Conservation (phyloP, 2,888 invertebrate species). For the Pristionchus japonicus region DNA sequence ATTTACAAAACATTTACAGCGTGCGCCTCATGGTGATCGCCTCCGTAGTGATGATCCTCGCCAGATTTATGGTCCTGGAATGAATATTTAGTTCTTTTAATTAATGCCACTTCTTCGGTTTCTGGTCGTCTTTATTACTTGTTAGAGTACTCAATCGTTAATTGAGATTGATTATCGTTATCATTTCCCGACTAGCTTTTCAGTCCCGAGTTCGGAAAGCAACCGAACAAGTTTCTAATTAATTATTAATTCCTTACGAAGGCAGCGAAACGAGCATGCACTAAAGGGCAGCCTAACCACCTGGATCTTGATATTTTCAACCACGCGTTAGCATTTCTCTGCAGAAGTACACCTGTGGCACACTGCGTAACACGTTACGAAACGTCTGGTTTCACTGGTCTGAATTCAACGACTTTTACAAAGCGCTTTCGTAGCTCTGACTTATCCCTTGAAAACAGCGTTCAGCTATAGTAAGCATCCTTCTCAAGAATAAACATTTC, state of each 20-base stretch:
- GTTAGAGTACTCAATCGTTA: too few species aligned
- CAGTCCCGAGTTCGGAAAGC: too few species aligned
- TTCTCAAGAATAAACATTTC: background rate
- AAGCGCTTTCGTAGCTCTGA: background rate
- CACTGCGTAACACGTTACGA: background rate
- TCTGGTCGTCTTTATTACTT: too few species aligned
- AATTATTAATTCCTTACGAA: background rate
- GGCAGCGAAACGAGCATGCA: background rate
- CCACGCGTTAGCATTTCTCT: background rate
- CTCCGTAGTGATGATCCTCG: slow-evolving; percentile 36
- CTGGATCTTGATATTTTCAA: background rate
- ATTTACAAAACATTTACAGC: slow-evolving; percentile 38
- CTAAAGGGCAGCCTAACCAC: background rate
- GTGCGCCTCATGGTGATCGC: slow-evolving; percentile 19
- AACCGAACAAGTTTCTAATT: too few species aligned
- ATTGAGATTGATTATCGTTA: too few species aligned
- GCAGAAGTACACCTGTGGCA: background rate
- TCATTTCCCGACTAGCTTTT: too few species aligned
- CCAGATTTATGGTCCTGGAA: background rate
- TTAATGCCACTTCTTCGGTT: too few species aligned
- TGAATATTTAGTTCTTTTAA: background rate
- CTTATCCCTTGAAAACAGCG: background rate
- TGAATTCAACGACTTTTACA: background rate
- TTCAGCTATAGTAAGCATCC: too few species aligned
- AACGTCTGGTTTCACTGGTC: background rate